A percentile compares a stretch with the other conserved stretches of the same genome.
Evolutionary conservation across 2,888 invertebrate species (phyloP).

Genomic region (Cheilosia variabilis): DNA sequence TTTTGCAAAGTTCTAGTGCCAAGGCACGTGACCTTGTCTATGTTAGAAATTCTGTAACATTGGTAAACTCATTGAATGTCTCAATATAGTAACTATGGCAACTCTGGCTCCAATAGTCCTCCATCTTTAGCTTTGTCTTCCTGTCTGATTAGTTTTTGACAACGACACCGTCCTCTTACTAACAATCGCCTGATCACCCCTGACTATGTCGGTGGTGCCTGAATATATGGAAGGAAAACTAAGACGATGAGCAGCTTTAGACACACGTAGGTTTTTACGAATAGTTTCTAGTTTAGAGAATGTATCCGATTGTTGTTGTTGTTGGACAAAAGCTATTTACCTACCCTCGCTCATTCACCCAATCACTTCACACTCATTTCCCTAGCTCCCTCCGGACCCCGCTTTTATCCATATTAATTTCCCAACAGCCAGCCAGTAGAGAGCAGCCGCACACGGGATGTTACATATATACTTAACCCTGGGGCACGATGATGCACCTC

Average conservation of each 20-base stretch:
- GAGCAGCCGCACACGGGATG: conserved; percentile 17
- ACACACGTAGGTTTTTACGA: conserved; percentile 19
- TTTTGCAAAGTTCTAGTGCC: no score
- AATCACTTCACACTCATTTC: conserved; percentile 72
- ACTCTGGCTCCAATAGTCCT: not conserved
- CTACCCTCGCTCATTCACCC: conserved; percentile 7
- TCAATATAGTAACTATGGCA: conserved; percentile 41
- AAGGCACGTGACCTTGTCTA: no score
- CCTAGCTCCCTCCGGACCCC: conserved; percentile 32
- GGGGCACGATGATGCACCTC: conserved; percentile 69
- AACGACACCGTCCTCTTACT: conserved; percentile 1
- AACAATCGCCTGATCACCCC: conserved; percentile 5
- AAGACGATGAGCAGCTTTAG: conserved; percentile 10
- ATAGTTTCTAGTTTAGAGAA: conserved; percentile 5
- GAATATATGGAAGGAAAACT: conserved; percentile 41
- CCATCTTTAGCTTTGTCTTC: not conserved
- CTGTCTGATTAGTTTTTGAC: not conserved
- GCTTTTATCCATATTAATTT: conserved; percentile 69
- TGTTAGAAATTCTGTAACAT: no score
- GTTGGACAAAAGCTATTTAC: conserved; percentile 49
- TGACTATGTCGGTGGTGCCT: conserved; percentile 6
- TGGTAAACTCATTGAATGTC: not conserved
- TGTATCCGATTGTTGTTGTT: conserved; percentile 33
- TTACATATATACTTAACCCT: conserved; percentile 64
- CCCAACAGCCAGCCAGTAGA: conserved; percentile 60